Evolutionary conservation across 2,888 invertebrate species (phyloP).

Genomic region (Ophraella communa): DNA sequence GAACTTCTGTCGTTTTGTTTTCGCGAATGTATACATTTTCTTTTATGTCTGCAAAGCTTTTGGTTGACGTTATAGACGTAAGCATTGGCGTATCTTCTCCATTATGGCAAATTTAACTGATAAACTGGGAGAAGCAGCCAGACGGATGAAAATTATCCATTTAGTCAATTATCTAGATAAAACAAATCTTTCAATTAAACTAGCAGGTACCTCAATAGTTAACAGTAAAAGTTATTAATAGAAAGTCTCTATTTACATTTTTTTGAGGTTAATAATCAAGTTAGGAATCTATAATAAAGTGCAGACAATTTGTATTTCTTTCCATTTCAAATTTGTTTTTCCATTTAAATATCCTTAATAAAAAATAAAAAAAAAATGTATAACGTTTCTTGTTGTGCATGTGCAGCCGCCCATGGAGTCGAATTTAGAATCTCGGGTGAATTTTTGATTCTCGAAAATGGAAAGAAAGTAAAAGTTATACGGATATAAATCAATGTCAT

Average conservation of each 20-base stretch:
- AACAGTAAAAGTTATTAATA: too few species aligned
- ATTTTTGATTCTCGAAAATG: conserved; percentile 18
- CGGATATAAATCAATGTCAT: conserved; percentile 56
- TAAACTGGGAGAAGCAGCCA: too few species aligned
- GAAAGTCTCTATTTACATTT: too few species aligned
- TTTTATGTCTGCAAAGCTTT: conserved; percentile 5
- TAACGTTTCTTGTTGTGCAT: background rate
- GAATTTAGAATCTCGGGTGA: conserved; percentile 5
- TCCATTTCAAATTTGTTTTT: background rate
- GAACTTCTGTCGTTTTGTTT: conserved; percentile 27
- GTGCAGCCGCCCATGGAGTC: conserved; percentile 12
- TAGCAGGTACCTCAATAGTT: too few species aligned
- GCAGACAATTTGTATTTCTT: too few species aligned
- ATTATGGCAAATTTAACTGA: background rate
- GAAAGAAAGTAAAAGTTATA: conserved; percentile 30
- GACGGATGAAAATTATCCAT: too few species aligned
- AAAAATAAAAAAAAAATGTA: background rate
- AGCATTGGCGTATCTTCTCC: background rate
- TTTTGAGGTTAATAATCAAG: too few species aligned
- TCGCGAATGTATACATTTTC: conserved; percentile 26
- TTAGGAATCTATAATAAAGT: too few species aligned
- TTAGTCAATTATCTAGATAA: too few species aligned
- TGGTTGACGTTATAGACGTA: background rate
- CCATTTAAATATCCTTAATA: background rate
- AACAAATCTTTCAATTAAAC: too few species aligned